phyloP scores from a whole-genome alignment of 1,140 invertebrate genomes.

The Drosophila ercepeae region DNA sequence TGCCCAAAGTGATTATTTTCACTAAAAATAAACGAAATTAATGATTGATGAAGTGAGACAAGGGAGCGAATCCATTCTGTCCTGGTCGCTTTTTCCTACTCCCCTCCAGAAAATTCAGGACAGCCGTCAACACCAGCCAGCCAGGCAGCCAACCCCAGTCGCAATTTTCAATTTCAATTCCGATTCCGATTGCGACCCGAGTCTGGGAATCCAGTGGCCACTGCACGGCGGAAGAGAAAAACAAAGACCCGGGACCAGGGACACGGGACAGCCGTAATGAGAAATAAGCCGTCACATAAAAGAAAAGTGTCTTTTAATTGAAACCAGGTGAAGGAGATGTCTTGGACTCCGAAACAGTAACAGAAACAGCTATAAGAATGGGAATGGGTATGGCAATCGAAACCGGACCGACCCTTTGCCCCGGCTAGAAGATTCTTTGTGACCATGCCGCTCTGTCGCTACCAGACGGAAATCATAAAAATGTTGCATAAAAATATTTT shows the following conservation, averaged over 20 bases:
- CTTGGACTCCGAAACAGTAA: conserved; percentile 22
- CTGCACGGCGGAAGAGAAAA: conserved; percentile 14
- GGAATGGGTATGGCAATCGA: conserved; percentile 1
- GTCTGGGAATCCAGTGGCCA: not conserved
- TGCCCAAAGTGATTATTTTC: conserved; percentile 79
- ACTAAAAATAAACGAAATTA: conserved; percentile 81
- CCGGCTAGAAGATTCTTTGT: conserved; percentile 26
- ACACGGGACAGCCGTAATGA: conserved; percentile 64
- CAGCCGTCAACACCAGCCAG: conserved; percentile 62
- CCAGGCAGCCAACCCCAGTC: conserved; percentile 24
- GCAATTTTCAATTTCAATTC: conserved; percentile 33
- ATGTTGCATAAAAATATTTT: conserved; percentile 81
- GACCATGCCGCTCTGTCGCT: conserved; percentile 42
- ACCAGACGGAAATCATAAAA: conserved; percentile 81
- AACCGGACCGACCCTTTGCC: conserved; percentile 26
- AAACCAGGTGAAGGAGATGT: conserved; percentile 73
- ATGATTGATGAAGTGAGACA: conserved; percentile 81
- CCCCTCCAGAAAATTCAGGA: conserved; percentile 26
- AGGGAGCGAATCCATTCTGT: conserved; percentile 56
- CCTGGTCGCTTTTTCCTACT: not conserved
- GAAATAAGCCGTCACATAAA: conserved; percentile 68
- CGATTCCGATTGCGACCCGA: conserved; percentile 4
- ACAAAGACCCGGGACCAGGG: conserved; percentile 17
- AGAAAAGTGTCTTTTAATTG: conserved; percentile 81
- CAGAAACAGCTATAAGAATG: not conserved